Base-by-base conservation (phyloP, 1,140 invertebrate species). In the Drosophila bipectinata region DNA sequence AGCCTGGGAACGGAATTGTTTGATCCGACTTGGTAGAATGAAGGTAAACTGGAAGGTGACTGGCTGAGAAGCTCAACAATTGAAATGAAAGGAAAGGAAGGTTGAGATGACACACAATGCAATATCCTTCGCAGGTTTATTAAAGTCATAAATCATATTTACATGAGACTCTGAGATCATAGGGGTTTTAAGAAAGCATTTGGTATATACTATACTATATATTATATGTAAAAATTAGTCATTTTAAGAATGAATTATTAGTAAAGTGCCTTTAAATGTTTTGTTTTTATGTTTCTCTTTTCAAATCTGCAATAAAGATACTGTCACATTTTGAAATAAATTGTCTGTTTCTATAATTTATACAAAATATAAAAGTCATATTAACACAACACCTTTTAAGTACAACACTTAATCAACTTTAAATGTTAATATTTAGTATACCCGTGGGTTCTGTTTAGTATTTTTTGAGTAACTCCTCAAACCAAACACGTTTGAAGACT, bases 1-100 rank as follows among this genome's bases (percentile, higher is more conserved):
- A 26, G 57, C 47, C 47, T 67, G 63, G 59, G 26, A 67, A 67
- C 63, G 59, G 59, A 63, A 26, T 51, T 63, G 26, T 45, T 24
- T 14, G 32, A 55, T 69, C 49, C 21, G 39, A 9, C 39, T 55
- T 55, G 49, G 68, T 48, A 69, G 63, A 69, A 69, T 10, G 66
- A 69, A 69, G 66, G 66, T 14, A 39, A 69, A 69, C 66, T 41
- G 47, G 62, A 68, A 21, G 51, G 63, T 69, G 51, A 49, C 10
- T 48, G 28, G 58, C 63, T 32, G 47, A 21, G 47, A 66, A 44
- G 7, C 21, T 10, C 9, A 58, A 47, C 18, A 44, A 51, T 67
- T 64, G 59, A 18, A 1, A 18, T 18, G 18, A 18, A 18, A 18
- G 62, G 41, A 69, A 69, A 56, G 28, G 63, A 69, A 69, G 66